Percentiles rank a stretch among this genome's conserved stretches.
These are phyloP conservation scores for Mustela lutreola DNA, from an alignment of 2,113 vertebrate species.

Conservation along the genomic window DNA sequence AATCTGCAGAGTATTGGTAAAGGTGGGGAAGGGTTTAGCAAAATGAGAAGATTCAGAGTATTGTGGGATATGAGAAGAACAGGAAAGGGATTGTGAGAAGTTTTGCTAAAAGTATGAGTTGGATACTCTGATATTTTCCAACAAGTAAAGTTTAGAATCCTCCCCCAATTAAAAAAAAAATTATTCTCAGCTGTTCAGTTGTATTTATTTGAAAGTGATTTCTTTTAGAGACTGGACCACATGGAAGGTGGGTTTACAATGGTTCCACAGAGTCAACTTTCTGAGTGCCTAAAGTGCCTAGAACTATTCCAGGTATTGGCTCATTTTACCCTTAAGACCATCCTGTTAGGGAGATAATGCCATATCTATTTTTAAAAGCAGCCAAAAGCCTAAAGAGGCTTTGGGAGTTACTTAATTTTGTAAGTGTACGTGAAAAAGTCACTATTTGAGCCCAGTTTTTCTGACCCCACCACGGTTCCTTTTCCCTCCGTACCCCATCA, in stretches of 20 bases:
- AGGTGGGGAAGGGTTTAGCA: background rate
- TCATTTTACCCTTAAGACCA: background rate
- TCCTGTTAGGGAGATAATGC: background rate
- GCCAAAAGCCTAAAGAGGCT: background rate
- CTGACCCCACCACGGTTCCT: background rate
- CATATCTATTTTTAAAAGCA: slow-evolving; percentile 3
- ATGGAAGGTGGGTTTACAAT: background rate
- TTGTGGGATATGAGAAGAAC: background rate
- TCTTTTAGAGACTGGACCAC: background rate
- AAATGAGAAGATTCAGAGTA: background rate
- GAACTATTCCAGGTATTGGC: background rate
- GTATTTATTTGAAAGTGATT: slow-evolving; percentile 32
- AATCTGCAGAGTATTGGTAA: background rate
- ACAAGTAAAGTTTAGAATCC: background rate
- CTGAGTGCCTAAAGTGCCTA: background rate
- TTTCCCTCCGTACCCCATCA: background rate
- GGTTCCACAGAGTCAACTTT: background rate
- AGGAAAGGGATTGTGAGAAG: background rate
- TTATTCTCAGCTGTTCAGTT: background rate
- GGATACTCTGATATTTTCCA: background rate
- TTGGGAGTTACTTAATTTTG: background rate
- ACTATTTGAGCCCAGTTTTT: background rate
- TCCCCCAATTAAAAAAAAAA: background rate
- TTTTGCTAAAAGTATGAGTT: background rate
- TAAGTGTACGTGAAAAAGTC: background rate